Conservation (phyloP, 2,113 vertebrate genomes). For the Cryptotis parvus region DNA sequence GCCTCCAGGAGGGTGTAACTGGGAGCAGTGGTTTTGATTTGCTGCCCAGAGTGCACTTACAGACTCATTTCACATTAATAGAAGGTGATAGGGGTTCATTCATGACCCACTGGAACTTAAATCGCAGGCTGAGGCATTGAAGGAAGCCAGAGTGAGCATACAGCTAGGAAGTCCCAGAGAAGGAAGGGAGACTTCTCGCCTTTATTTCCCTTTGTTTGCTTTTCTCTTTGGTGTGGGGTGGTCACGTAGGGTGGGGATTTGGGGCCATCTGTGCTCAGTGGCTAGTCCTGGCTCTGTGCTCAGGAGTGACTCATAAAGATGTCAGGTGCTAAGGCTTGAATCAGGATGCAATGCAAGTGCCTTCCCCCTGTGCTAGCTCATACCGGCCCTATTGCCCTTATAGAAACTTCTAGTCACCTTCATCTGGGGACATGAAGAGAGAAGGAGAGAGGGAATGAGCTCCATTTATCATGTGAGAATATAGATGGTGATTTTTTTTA, state of each 20-base stretch:
- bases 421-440: not conserved
- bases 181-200: not conserved
- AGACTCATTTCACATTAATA: constrained; percentile 65
- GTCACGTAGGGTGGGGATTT: not conserved
- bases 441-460: not conserved
- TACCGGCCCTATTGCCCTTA: too few species aligned
- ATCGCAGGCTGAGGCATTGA: constrained; percentile 38
- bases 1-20: constrained; percentile 14
- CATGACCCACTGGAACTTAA: constrained; percentile 62
- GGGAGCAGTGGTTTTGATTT: constrained; percentile 71
- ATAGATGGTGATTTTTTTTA: not conserved
- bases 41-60: constrained; percentile 69
- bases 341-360: too few species aligned
- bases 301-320: too few species aligned
- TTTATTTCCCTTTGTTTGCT: not conserved
- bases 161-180: constrained; percentile 12
- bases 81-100: constrained; percentile 41
- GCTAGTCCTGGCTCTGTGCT: too few species aligned
- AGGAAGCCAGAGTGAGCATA: not conserved
- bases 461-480: not conserved
- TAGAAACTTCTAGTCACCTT: not conserved
- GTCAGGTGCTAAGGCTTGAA: not conserved
- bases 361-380: too few species aligned
- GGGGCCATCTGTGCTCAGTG: too few species aligned
- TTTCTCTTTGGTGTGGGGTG: too few species aligned